These are phyloP conservation scores for Watsonalla binaria DNA, from an alignment of 2,888 invertebrate genomes.

Conservation along the genomic window DNA sequence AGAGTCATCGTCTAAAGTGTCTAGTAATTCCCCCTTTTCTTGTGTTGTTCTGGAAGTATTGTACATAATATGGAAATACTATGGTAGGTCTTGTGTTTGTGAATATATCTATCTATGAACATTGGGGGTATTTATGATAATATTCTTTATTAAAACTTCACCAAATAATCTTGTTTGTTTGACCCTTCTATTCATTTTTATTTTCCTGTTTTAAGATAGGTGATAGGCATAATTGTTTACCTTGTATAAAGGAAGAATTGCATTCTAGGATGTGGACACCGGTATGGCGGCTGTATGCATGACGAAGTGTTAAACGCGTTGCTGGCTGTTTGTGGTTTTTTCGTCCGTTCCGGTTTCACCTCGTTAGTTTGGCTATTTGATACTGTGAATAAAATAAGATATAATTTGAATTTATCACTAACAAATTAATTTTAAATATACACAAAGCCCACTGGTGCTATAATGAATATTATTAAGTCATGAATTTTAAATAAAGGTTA, in stretches of 20 bases:
- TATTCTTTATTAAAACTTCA: too few species aligned
- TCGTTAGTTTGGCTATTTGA: conserved; percentile 56
- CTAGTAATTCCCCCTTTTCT: conserved; percentile 83
- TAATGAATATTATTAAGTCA: too few species aligned
- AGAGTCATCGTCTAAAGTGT: conserved; percentile 84
- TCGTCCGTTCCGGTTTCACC: conserved; percentile 42
- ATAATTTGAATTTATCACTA: neutral
- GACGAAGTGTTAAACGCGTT: conserved; percentile 89
- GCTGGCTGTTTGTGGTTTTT: conserved; percentile 76
- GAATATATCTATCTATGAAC: too few species aligned
- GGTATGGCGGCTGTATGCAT: conserved; percentile 88
- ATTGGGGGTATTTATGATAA: too few species aligned
- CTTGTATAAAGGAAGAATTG: conserved; percentile 90
- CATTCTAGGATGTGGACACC: conserved; percentile 90
- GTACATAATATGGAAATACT: conserved; percentile 1
- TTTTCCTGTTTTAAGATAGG: too few species aligned
- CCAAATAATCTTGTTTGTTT: too few species aligned
- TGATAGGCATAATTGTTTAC: conserved; percentile 45
- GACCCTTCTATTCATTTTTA: too few species aligned
- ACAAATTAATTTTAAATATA: too few species aligned
- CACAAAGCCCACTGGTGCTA: too few species aligned
- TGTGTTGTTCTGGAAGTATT: conserved; percentile 82
- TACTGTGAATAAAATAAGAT: conserved; percentile 40
- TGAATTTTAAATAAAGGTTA: too few species aligned
- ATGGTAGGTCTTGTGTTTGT: too few species aligned